These are phyloP conservation scores for Buathra laborator DNA, from an alignment of 2,888 invertebrate genomes.

Conservation along the genomic window DNA sequence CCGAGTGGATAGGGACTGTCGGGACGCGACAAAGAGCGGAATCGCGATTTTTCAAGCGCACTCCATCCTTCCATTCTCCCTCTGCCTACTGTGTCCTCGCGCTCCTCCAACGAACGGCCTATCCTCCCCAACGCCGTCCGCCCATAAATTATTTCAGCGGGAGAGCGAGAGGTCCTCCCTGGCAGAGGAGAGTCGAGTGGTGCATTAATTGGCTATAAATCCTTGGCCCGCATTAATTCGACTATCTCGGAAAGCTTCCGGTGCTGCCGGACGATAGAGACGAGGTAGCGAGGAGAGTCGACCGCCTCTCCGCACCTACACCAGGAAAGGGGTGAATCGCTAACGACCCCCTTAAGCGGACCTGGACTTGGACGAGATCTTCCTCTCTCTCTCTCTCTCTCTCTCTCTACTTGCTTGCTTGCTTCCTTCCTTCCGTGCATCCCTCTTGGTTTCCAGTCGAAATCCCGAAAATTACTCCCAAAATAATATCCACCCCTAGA, in stretches of 20 bases:
- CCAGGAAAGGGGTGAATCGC: constrained; percentile 67
- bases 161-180: constrained; percentile 40
- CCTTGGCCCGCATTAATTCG: constrained; percentile 78
- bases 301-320: constrained; percentile 27
- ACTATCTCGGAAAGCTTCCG: constrained; percentile 77
- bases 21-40: constrained; percentile 67
- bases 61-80: constrained; percentile 42
- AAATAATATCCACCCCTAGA: constrained; percentile 32
- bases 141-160: constrained; percentile 74
- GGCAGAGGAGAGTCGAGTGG: constrained; percentile 70
- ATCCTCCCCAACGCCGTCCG: constrained; percentile 50
- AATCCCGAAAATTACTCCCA: constrained; percentile 48
- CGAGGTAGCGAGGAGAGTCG: constrained; percentile 5
- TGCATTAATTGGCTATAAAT: constrained; percentile 82
- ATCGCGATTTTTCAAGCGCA: constrained; percentile 65
- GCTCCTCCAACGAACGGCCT: constrained; percentile 29
- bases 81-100: constrained; percentile 49
- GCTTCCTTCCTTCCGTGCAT: constrained; percentile 9
- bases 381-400: constrained; percentile 29
- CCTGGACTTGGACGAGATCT: constrained; percentile 56
- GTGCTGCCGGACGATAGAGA: constrained; percentile 60
- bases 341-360: constrained; percentile 75
- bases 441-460: constrained; percentile 15
- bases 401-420: background rate
- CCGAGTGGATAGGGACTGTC: constrained; percentile 67